phyloP scores from a whole-genome alignment of 2,797 vertebrate species.

The Pempheris klunzingeri region DNA sequence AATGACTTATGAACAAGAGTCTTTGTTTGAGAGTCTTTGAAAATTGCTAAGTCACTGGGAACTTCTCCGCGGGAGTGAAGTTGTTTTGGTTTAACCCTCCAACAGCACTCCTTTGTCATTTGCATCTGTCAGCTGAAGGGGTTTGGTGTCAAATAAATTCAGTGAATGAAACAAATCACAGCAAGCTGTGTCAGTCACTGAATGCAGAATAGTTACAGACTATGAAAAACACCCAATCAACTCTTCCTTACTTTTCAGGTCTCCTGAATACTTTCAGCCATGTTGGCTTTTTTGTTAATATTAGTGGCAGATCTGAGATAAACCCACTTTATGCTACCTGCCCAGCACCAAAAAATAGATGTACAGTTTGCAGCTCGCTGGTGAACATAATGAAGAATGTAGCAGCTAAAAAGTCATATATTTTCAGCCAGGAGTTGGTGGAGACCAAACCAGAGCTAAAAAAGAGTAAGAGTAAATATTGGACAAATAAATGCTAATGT shows the following conservation, averaged over 20 bases:
- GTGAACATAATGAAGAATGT: background rate
- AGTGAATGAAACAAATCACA: constrained; percentile 42
- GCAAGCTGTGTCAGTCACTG: constrained; percentile 6
- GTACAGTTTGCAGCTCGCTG: too few relatives aligned
- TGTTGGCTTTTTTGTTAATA: constrained; percentile 1
- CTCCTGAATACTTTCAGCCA: background rate
- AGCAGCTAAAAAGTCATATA: background rate
- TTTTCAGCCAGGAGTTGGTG: background rate
- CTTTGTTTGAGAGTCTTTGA: constrained; percentile 43
- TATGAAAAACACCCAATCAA: constrained; percentile 26
- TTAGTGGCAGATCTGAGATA: constrained; percentile 17
- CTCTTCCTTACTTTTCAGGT: background rate
- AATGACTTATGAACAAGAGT: constrained; percentile 32
- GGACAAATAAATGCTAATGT: too few relatives aligned
- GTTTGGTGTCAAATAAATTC: constrained; percentile 31
- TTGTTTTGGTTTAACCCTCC: constrained; percentile 62
- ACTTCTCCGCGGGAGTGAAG: constrained; percentile 44
- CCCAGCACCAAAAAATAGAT: background rate
- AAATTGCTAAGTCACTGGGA: constrained; percentile 25
- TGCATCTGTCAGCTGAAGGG: constrained; percentile 38
- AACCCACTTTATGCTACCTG: too few relatives aligned
- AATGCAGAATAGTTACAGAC: constrained; percentile 16
- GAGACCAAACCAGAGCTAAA: background rate
- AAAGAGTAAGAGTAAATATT: background rate
- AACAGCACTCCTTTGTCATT: constrained; percentile 21